These are phyloP conservation scores for Heterocephalus glaber DNA, from an alignment of 2,113 vertebrate genomes.

Conservation along the genomic window DNA sequence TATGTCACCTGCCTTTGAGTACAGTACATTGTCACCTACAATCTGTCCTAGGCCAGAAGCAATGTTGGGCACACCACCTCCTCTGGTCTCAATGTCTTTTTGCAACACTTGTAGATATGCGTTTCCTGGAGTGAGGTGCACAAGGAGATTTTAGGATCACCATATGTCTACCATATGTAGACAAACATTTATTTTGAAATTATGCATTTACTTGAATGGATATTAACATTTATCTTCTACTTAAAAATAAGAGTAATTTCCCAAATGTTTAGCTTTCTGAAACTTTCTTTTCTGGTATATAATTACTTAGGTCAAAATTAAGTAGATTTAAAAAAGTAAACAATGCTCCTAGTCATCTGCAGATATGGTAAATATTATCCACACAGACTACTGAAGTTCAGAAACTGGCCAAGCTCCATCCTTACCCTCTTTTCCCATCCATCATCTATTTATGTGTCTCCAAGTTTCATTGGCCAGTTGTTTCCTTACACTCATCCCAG, in stretches of 20 bases:
- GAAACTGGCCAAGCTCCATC: neutral
- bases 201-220: neutral
- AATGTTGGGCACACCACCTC: neutral
- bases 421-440: neutral
- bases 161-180: too few species aligned
- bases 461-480: too few species aligned
- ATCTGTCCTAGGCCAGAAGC: neutral
- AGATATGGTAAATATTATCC: too few species aligned
- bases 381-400: neutral
- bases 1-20: neutral
- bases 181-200: neutral
- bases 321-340: neutral
- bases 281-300: neutral
- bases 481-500: neutral
- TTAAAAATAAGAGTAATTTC: neutral
- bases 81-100: neutral
- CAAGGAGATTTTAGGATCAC: neutral
- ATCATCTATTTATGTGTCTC: neutral
- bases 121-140: neutral
- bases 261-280: neutral
- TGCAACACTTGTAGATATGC: neutral
- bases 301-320: neutral
- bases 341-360: neutral
- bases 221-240: neutral
- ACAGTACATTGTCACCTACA: fast-evolving